Evolutionary conservation across 2,797 vertebrate species (phyloP).

Genomic region (Onychomys torridus): DNA sequence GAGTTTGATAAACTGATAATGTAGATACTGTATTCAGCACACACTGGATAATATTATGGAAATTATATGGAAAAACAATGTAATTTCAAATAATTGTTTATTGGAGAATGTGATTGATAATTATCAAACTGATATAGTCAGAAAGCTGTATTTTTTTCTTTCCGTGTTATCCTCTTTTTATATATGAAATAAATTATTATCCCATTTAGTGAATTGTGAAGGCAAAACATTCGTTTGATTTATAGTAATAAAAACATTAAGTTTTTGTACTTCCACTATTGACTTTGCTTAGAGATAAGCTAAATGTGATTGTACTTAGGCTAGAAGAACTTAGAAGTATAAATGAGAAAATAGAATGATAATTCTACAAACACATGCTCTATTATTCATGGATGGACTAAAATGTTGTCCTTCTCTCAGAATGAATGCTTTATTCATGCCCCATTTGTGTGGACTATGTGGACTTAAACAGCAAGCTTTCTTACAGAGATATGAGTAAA

Average conservation of each 20-base stretch:
- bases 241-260: background rate
- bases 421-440: background rate
- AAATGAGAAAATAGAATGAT: background rate
- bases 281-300: background rate
- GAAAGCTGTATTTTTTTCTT: background rate
- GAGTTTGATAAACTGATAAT: background rate
- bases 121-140: background rate
- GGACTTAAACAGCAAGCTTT: background rate
- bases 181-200: background rate
- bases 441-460: background rate
- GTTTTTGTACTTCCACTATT: background rate
- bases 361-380: background rate
- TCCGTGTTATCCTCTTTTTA: background rate
- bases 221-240: background rate
- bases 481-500: background rate
- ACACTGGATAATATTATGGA: background rate
- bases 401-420: background rate
- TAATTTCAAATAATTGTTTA: constrained; percentile 41
- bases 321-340: constrained; percentile 9
- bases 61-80: no score
- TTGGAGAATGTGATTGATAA: constrained; percentile 41
- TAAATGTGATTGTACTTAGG: background rate
- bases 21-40: background rate
- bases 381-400: background rate
- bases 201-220: background rate